Base-by-base conservation (phyloP, 2,888 invertebrate genomes). In the Lithophane leautieri region DNA sequence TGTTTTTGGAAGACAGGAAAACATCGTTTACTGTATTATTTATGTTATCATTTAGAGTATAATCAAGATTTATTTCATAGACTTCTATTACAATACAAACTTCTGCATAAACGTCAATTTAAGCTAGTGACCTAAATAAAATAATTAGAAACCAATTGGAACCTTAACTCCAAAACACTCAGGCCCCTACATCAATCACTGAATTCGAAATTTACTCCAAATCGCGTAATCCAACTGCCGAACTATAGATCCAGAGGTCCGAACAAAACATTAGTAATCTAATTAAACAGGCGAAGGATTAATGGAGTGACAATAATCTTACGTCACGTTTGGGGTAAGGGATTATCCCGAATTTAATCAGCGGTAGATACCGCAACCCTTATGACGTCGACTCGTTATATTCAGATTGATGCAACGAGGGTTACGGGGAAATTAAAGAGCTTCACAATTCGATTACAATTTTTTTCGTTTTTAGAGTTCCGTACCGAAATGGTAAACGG, bases 291-390 rank as follows among this genome's bases (percentile, higher is more conserved):
- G 91, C 91, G 86, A 87, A 78, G 93, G 94, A 94, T 95, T 95
- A 95, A 95, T 95, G 95, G 94, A 92, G 95, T 95, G 96, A 95
- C 95, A 95, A 95, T 95, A 95, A 95, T 95, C 94, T 95, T 93
- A 93, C 90, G 91, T 93, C 92, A 89, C 91, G 90, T 89, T 88
- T 87, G 90, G 92, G 92, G 88, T 88, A 87, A 85, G 90, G 94
- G 95, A 95, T 96, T 92, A 95, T 93, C 94, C 94, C 87, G 90
- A 94, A 94, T 95, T 95, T 95, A 95, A 95, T 96, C 95, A 95
- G 93, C 70, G 90, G 89, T 90, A 90, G 90, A 90, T 86, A 86
- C 92, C 91, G 82, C 90, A 89, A 90, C 92, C 94, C 93, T 90
- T 91, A 90, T 89, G 88, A 90, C 85, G 88, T 82, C 87, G 82